These are phyloP conservation scores for Liolophura sinensis DNA, from an alignment of 1,140 invertebrate genomes.

Conservation along the genomic window DNA sequence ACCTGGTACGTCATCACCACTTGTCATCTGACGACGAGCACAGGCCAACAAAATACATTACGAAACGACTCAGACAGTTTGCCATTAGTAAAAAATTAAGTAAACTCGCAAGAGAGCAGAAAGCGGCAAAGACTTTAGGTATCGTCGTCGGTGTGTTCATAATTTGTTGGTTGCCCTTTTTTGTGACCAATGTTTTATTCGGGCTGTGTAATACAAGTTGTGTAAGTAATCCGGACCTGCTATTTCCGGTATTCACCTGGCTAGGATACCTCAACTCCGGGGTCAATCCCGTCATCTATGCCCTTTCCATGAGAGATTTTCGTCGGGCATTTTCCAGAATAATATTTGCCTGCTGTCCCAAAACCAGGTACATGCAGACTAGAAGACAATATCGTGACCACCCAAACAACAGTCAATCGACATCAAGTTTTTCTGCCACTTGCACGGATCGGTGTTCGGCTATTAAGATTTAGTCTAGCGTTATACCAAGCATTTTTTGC, in stretches of 20 bases:
- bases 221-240: constrained; percentile 49
- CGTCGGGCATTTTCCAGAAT: constrained; percentile 71
- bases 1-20: constrained; percentile 15
- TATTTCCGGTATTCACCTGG: constrained; percentile 58
- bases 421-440: constrained; percentile 39
- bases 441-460: constrained; percentile 31
- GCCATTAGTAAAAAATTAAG: constrained; percentile 51
- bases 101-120: constrained; percentile 73
- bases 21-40: constrained; percentile 7
- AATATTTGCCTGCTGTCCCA: constrained; percentile 50
- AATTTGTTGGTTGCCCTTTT: constrained; percentile 96
- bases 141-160: constrained; percentile 94
- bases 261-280: constrained; percentile 62
- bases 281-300: constrained; percentile 63
- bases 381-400: constrained; percentile 19
- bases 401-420: constrained; percentile 25
- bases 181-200: constrained; percentile 84
- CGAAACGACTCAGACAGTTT: constrained; percentile 45
- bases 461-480: too few relatives aligned
- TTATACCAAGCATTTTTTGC: too few relatives aligned
- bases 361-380: constrained; percentile 28
- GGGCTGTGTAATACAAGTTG: constrained; percentile 71
- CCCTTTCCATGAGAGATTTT: constrained; percentile 71
- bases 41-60: constrained; percentile 42
- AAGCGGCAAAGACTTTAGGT: constrained; percentile 93